Conservation (phyloP, 1,140 invertebrate species). For the Anastatus disparis region DNA sequence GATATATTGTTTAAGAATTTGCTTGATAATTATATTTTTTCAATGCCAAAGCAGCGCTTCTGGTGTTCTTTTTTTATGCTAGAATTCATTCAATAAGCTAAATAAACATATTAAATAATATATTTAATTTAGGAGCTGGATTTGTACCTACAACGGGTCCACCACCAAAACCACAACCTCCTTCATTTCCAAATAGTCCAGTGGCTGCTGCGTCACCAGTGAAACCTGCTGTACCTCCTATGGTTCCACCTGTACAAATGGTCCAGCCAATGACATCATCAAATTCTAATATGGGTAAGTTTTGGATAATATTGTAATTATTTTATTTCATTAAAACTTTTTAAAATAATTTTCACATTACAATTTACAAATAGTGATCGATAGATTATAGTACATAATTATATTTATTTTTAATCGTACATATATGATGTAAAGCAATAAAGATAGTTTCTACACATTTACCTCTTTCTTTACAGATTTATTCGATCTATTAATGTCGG, state of each 20-base stretch:
- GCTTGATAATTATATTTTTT: conserved; percentile 4
- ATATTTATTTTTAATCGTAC: no score
- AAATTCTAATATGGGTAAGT: conserved; percentile 53
- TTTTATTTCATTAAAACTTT: no score
- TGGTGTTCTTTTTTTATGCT: background rate
- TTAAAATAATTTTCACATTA: no score
- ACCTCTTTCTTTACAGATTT: conserved; percentile 57
- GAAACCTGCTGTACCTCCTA: conserved; percentile 43
- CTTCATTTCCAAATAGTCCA: conserved; percentile 64
- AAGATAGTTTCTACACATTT: conserved; percentile 33
- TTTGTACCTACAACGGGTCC: conserved; percentile 57
- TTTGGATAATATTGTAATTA: no score
- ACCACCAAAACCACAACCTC: conserved; percentile 63
- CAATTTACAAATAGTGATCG: no score
- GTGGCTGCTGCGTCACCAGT: conserved; percentile 49
- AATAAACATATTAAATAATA: conserved; percentile 16
- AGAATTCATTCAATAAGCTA: background rate
- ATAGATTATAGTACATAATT: no score
- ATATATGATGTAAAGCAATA: conserved; percentile 11
- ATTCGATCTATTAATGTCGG: conserved; percentile 58
- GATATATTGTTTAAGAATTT: background rate
- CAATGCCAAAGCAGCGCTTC: background rate
- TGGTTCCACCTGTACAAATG: conserved; percentile 50
- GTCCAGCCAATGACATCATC: conserved; percentile 50
- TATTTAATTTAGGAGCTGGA: conserved; percentile 52